A percentile compares a stretch with the other conserved stretches of the same genome.
Conservation (phyloP, 1,140 invertebrate genomes). For the Dendroctonus valens region DNA sequence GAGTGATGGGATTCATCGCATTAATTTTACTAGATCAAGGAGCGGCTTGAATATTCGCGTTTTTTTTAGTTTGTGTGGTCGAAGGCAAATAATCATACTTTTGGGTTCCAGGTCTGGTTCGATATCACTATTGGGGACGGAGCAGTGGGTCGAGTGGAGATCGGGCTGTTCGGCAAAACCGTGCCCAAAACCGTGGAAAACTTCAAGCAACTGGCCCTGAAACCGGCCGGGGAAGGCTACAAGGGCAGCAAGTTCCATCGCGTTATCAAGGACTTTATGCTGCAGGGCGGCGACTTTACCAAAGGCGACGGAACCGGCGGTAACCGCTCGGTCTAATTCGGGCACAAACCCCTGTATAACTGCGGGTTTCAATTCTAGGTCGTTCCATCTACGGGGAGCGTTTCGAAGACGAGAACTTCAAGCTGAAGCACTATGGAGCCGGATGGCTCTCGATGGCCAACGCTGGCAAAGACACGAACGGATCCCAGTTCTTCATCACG, state of each 20-base stretch:
- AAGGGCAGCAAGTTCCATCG: conserved; percentile 90
- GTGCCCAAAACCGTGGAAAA: conserved; percentile 94
- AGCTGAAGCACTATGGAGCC: conserved; percentile 93
- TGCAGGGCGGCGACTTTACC: conserved; percentile 92
- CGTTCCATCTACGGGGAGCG: conserved; percentile 90
- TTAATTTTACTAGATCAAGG: too few relatives aligned
- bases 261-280: conserved; percentile 94
- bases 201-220: conserved; percentile 82
- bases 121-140: conserved; percentile 86
- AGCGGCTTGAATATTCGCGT: too few relatives aligned
- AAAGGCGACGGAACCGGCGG: conserved; percentile 90
- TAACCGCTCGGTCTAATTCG: conserved; percentile 42
- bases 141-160: conserved; percentile 74
- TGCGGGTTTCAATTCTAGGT: conserved; percentile 55
- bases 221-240: conserved; percentile 76
- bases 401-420: conserved; percentile 97
- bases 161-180: conserved; percentile 93
- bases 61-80: too few relatives aligned
- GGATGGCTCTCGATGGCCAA: conserved; percentile 98
- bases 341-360: neutral
- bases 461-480: conserved; percentile 95
- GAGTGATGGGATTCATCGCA: too few relatives aligned
- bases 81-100: too few relatives aligned
- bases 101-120: conserved; percentile 80
- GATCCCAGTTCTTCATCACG: conserved; percentile 98